Base-by-base conservation (phyloP, 2,113 vertebrate genomes). In the Tursiops truncatus region DNA sequence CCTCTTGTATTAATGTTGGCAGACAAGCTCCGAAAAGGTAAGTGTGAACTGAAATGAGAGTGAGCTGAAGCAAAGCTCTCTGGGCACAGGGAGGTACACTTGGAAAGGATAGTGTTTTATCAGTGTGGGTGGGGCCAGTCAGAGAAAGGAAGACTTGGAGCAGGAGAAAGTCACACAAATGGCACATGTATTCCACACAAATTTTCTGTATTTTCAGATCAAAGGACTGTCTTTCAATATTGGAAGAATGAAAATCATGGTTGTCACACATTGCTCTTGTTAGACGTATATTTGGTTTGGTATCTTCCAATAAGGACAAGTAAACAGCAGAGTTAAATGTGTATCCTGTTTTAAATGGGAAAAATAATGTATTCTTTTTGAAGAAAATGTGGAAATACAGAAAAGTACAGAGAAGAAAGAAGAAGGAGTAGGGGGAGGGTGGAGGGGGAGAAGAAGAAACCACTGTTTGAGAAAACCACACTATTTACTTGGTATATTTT, bases 321-420 rank as follows among this genome's bases (percentile, higher is more conserved):
- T 65, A 70, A 63, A 56, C 23, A 62, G 53, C 8, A 53, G 28
- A 56, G 6, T 28, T 89, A 47, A 74, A 53, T 50, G 67, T 13
- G 8, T 23, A 65, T 23, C 18, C 31, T 81, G 80, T 74, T 76
- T 91, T 25, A 83, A 83, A 76, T 44, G 33, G 20, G 33, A 44
- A 68, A 95, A 91, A 58, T 5, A 82, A 63, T 28, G 20, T 67
- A 60, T 60, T 80, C 31, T 79, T 36, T 73, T 87, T 71, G 89
- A 96, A 83, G 70, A 85, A 87, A 90, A 82, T 41, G 68, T 82
- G 70, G 36, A 90, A 92, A 73, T 84, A 36, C 2, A 82, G 26
- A 89, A 80, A 92, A 83, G 56, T 65, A 84, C 2, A 44, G n/a
- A 74, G 50, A 89, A 92, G 53, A 71, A 62, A 23, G 28, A 65